Percentiles rank a stretch among this genome's conserved stretches.
Evolutionary conservation across 2,113 vertebrate genomes (phyloP).

Genomic region (Sturnira hondurensis): DNA sequence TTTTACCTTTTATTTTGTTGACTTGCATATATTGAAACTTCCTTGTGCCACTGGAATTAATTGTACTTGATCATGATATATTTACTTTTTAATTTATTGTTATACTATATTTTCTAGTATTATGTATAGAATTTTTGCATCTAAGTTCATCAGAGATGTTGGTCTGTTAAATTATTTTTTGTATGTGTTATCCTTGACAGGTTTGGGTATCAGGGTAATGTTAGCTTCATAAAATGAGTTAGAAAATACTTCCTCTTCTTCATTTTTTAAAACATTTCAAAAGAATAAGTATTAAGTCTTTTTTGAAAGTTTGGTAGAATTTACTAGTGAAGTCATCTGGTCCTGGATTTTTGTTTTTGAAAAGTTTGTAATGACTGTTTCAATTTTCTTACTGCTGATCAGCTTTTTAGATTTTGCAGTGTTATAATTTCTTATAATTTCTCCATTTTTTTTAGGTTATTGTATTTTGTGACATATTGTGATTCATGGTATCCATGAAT

Average conservation of each 20-base stretch:
- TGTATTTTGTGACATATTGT: too few relatives aligned
- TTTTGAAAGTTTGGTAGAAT: neutral
- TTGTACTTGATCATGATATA: neutral
- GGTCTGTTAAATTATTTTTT: neutral
- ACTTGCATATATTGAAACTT: neutral
- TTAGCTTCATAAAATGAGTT: neutral
- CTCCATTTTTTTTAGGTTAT: too few relatives aligned
- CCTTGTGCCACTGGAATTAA: neutral
- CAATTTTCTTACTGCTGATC: too few relatives aligned
- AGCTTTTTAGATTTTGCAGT: too few relatives aligned
- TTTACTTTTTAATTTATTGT: neutral
- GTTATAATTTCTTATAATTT: too few relatives aligned
- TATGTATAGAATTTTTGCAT: neutral
- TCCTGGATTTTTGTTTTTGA: neutral
- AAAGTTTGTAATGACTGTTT: too few relatives aligned
- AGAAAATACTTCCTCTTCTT: too few relatives aligned
- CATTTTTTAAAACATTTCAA: too few relatives aligned
- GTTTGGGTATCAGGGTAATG: neutral
- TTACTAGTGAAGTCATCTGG: neutral
- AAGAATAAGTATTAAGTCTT: neutral
- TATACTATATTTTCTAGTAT: neutral
- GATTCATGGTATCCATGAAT: too few relatives aligned
- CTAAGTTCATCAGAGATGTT: neutral
- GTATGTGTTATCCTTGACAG: neutral
- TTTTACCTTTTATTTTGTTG: neutral